Conservation (phyloP, 2,888 invertebrate species). For the Amitus sp. region DNA sequence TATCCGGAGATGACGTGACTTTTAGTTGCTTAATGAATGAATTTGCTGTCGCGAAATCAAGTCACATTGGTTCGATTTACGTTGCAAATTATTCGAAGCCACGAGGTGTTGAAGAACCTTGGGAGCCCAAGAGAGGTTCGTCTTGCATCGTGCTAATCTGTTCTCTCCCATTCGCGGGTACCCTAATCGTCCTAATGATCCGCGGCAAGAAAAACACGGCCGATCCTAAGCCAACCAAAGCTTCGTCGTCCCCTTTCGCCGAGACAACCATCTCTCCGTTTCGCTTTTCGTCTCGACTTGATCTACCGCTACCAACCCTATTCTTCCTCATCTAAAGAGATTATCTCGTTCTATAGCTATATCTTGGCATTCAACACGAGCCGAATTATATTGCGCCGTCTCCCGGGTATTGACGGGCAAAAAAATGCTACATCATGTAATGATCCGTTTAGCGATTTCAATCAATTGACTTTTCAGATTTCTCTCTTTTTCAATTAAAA, state of each 20-base stretch:
- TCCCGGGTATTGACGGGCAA: neutral
- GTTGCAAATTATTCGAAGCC: neutral
- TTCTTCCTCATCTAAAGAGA: constrained; percentile 50
- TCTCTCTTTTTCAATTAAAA: too few species aligned
- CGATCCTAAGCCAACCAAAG: constrained; percentile 61
- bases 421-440: neutral
- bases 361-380: constrained; percentile 20
- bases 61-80: constrained; percentile 9
- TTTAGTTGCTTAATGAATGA: too few species aligned
- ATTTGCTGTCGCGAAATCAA: too few species aligned
- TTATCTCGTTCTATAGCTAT: constrained; percentile 39
- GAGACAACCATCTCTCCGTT: constrained; percentile 49
- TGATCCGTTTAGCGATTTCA: neutral
- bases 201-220: constrained; percentile 63
- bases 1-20: too few species aligned
- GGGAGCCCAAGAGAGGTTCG: constrained; percentile 10
- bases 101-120: neutral
- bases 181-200: constrained; percentile 65
- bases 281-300: constrained; percentile 46
- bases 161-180: constrained; percentile 58
- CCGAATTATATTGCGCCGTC: neutral
- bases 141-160: constrained; percentile 52
- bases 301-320: constrained; percentile 51
- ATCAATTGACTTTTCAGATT: too few species aligned
- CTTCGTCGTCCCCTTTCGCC: constrained; percentile 51